Percentiles rank a stretch among this genome's conserved stretches.
Conservation (phyloP, 2,797 vertebrate species). For the Peromyscus eremicus region DNA sequence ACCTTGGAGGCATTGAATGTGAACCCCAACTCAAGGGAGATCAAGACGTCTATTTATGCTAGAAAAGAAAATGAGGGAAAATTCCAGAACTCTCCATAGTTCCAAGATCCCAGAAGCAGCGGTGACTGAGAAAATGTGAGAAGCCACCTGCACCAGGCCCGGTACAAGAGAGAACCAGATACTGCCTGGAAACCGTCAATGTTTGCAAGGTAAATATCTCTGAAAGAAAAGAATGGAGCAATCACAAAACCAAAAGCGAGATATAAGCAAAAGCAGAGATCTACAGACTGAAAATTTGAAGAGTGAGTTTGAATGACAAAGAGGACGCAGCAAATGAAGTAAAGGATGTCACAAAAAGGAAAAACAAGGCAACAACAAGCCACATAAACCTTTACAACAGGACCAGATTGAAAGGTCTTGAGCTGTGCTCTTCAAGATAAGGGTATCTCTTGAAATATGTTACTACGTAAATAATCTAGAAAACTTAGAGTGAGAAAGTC, state of each 20-base stretch:
- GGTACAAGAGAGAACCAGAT: background rate
- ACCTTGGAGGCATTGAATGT: background rate
- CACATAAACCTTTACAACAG: background rate
- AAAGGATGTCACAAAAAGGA: slow-evolving; percentile 5
- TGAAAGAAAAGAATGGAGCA: slow-evolving; percentile 9
- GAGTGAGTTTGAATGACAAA: background rate
- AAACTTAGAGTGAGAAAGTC: background rate
- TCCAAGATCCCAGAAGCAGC: background rate
- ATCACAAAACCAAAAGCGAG: background rate
- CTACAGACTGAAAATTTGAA: background rate
- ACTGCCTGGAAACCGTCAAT: background rate
- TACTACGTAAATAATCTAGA: background rate
- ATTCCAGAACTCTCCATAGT: background rate
- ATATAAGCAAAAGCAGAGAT: background rate
- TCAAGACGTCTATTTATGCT: background rate
- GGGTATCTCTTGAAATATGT: background rate
- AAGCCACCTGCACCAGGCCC: background rate
- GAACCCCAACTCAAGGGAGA: background rate
- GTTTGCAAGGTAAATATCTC: slow-evolving; percentile 12
- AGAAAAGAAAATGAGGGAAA: background rate
- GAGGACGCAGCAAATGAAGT: slow-evolving; percentile 25
- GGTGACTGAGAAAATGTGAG: background rate
- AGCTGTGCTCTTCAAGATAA: background rate
- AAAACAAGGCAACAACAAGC: background rate
- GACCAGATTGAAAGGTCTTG: background rate